phyloP scores from a whole-genome alignment of 1,140 invertebrate species.

The Eriocheir sinensis region DNA sequence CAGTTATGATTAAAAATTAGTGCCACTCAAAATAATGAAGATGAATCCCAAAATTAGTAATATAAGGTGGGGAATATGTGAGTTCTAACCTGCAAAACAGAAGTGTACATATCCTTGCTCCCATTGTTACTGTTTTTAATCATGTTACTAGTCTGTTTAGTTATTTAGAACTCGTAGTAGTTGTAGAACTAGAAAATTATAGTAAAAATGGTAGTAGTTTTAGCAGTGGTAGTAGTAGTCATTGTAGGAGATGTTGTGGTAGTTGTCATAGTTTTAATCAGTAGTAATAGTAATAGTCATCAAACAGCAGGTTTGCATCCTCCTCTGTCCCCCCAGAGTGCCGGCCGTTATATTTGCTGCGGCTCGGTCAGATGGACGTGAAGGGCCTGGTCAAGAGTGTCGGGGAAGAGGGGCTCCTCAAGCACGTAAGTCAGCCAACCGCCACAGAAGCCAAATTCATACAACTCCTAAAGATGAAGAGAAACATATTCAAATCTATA shows the following conservation, averaged over 20 bases:
- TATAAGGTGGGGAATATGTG: no score
- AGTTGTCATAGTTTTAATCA: no score
- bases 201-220: not conserved
- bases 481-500: no score
- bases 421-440: constrained; percentile 87
- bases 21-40: no score
- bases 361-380: constrained; percentile 96
- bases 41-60: no score
- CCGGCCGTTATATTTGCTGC: constrained; percentile 93
- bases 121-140: not conserved
- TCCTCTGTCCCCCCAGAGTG: constrained; percentile 34
- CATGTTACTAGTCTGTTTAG: not conserved
- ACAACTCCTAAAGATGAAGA: no score
- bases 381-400: constrained; percentile 96
- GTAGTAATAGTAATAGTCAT: not conserved
- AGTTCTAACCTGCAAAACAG: no score
- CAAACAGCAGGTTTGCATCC: not conserved
- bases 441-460: no score
- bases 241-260: not conserved
- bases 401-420: constrained; percentile 95
- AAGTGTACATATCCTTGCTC: no score
- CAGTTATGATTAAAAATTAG: no score
- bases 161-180: not conserved
- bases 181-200: not conserved
- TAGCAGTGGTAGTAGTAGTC: not conserved